Base-by-base conservation (phyloP, 2,113 vertebrate species). In the Murina feae region DNA sequence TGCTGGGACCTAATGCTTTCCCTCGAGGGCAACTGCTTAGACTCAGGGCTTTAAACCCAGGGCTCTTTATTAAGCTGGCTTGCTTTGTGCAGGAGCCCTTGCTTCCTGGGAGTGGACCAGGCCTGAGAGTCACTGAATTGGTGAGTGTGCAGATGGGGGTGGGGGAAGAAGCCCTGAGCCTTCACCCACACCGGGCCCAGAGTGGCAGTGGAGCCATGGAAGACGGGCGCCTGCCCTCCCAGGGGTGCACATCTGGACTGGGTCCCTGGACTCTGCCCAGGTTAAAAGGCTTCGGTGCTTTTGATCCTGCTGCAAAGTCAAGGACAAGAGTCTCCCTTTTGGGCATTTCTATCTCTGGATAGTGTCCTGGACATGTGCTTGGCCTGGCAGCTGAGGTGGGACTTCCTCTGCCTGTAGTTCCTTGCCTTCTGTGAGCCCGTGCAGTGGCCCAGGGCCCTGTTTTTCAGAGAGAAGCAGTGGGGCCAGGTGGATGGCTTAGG, bases 161-260 rank as follows among this genome's bases (percentile, higher is more conserved):
- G 25, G 44, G 39, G 42, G 28, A 44, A n/a, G 66, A 72, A 65
- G 28, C 58, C 23, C 28, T 37, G 0, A 0, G 6, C 11, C 1
- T 39, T n/a, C 16, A 18, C 28, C 42, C 13, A 0, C 3, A 5
- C 4, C 4, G 21, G n/a, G 9, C 11, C 44, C 13, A 28, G 25
- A 47, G 4, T 42, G 2, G 0, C 1, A 5, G 9, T 28, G 0
- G 17, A 9, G 5, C 21, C 14, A 2, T 17, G 0, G 42, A 28
- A 9, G 69, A 42, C 32, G 8, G 13, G 18, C 69, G 18, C 69
- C 42, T 37, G 21, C 18, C 23, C 9, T 28, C 18, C 42, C 37
- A 7, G 7, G 23, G 23, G n/a, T 6, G 5, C 58, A 28, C 2
- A 0, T 6, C 37, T 72, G 39, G 53, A 13, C 39, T 17, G 23